These are phyloP conservation scores for Sipha flava DNA, from an alignment of 1,140 invertebrate species.

Conservation along the genomic window DNA sequence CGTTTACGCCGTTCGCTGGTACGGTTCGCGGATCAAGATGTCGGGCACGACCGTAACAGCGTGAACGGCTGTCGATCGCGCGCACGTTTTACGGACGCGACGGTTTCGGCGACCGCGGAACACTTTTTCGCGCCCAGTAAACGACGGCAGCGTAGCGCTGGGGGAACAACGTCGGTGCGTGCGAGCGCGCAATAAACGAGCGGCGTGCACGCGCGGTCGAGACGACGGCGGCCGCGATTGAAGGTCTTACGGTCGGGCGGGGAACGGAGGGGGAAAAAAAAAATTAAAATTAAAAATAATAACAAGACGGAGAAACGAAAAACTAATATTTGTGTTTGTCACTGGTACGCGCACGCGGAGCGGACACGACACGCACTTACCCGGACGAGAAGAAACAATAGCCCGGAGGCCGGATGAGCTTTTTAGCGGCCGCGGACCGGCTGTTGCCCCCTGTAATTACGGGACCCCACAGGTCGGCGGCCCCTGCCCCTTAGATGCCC, in stretches of 20 bases:
- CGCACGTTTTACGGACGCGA: no score
- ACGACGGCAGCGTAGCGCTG: no score
- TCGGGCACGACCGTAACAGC: no score
- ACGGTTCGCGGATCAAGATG: no score
- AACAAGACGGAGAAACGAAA: not conserved
- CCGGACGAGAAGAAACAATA: not conserved
- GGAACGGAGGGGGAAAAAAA: not conserved
- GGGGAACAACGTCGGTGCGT: no score
- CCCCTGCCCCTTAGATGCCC: constrained; percentile 4
- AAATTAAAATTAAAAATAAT: not conserved
- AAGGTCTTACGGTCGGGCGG: no score
- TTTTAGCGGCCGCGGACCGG: not conserved
- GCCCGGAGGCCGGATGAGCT: constrained; percentile 20
- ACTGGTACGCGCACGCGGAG: not conserved
- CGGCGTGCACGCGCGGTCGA: no score
- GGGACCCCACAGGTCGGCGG: constrained; percentile 6
- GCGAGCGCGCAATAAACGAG: no score
- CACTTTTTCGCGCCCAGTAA: no score
- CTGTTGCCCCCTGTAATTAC: constrained; percentile 23
- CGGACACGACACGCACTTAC: not conserved
- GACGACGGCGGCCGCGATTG: not conserved
- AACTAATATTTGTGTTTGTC: constrained; percentile 20
- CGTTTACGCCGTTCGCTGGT: no score
- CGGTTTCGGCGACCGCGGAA: no score
- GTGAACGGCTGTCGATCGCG: no score